Percentiles rank a stretch among this genome's conserved stretches.
phyloP scores from a whole-genome alignment of 2,797 vertebrate genomes.

The Rhinichthys osculus region DNA sequence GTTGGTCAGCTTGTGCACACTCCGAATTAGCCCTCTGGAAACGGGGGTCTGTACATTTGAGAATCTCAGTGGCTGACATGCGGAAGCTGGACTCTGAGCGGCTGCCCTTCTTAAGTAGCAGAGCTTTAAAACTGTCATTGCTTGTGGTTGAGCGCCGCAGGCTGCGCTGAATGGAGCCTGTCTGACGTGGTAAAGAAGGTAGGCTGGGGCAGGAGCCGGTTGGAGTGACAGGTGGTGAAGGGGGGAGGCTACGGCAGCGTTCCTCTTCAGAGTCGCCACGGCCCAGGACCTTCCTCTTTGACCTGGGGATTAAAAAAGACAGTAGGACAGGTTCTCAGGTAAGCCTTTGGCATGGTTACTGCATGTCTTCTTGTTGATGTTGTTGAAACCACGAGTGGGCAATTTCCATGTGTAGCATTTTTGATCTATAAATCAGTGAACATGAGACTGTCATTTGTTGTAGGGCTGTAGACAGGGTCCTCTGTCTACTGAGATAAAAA shows the following conservation, averaged over 20 bases:
- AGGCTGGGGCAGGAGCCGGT: constrained; percentile 71
- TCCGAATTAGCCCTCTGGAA: constrained; percentile 74
- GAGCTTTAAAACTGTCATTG: constrained; percentile 92
- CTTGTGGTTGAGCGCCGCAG: constrained; percentile 83
- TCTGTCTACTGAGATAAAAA: too few relatives aligned
- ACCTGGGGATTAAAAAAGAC: constrained; percentile 76
- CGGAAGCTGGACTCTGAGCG: constrained; percentile 82
- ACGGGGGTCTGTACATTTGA: constrained; percentile 78
- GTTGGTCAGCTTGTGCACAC: constrained; percentile 24
- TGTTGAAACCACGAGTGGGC: neutral
- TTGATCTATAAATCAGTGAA: neutral
- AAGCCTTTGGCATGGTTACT: constrained; percentile 1
- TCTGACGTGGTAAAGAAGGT: constrained; percentile 75
- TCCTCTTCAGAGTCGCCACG: constrained; percentile 85
- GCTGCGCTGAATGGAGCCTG: constrained; percentile 82
- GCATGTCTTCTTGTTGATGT: constrained; percentile 18
- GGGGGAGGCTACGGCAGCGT: constrained; percentile 58
- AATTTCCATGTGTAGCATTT: neutral
- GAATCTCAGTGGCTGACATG: constrained; percentile 89
- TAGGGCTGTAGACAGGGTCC: too few relatives aligned
- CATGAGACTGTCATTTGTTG: too few relatives aligned
- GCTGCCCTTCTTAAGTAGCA: constrained; percentile 90
- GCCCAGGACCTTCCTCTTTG: constrained; percentile 95
- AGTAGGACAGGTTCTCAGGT: neutral
- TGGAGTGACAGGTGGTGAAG: constrained; percentile 81